Evolutionary conservation across 1,140 invertebrate species (phyloP).

Genomic region (Cryptotermes secundus): DNA sequence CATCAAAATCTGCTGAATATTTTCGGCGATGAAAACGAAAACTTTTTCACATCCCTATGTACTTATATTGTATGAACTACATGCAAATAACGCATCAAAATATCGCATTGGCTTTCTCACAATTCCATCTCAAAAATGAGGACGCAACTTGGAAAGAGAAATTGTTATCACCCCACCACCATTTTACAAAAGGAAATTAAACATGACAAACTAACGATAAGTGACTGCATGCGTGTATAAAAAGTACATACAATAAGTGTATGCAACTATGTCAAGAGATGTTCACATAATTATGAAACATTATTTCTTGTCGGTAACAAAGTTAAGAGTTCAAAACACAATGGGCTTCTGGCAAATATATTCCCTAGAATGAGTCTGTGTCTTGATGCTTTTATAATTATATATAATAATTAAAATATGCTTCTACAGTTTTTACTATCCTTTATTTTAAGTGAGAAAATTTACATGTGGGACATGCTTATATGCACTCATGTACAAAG

Average conservation of each 20-base stretch:
- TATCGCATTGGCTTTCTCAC: no score
- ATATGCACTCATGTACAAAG: no score
- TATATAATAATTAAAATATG: no score
- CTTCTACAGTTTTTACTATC: no score
- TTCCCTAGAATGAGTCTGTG: not conserved
- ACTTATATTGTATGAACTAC: no score
- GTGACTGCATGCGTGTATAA: not conserved
- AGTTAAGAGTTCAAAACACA: not conserved
- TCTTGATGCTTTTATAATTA: no score
- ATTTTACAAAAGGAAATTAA: not conserved
- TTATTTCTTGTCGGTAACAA: not conserved
- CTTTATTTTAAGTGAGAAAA: no score
- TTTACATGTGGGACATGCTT: no score
- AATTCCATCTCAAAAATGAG: not conserved
- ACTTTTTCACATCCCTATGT: no score
- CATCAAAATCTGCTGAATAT: no score
- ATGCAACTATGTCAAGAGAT: not conserved
- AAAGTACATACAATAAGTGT: not conserved
- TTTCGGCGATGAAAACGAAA: no score
- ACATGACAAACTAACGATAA: not conserved
- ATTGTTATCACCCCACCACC: not conserved
- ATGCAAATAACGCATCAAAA: no score
- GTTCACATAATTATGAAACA: slow-evolving; percentile 3
- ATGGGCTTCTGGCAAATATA: not conserved
- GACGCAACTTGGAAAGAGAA: not conserved